Percentiles rank a stretch among this genome's conserved stretches.
Conservation (phyloP, 1,140 invertebrate genomes). For the Schlechtendalia chinensis region DNA sequence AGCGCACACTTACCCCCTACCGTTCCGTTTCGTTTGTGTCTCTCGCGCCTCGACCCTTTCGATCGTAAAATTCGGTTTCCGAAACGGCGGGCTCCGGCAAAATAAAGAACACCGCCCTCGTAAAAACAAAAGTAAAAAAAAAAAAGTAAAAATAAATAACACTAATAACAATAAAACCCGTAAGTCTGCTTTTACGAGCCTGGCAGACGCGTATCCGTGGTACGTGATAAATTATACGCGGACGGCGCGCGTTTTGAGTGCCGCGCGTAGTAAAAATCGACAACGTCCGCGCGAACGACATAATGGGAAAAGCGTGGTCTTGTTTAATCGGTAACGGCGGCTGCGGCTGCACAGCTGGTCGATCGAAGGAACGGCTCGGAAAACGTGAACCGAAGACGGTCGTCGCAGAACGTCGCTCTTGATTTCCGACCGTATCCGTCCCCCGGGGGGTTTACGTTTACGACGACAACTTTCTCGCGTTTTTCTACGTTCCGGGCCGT, state of each 20-base stretch:
- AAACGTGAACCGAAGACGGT: no score
- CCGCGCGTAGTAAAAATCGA: no score
- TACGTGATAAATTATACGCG: background rate
- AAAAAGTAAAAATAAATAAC: no score
- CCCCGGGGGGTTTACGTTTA: background rate
- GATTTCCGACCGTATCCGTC: background rate
- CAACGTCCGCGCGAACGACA: slow-evolving; percentile 7
- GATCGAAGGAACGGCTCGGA: slow-evolving; percentile 29
- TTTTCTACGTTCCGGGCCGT: no score
- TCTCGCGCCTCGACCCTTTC: slow-evolving; percentile 19
- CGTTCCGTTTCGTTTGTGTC: background rate
- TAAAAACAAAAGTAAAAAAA: slow-evolving; percentile 9
- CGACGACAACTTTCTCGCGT: no score
- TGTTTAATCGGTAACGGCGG: slow-evolving; percentile 28
- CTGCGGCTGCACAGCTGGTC: background rate
- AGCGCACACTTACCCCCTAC: background rate
- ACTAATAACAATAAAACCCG: no score
- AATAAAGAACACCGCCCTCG: background rate
- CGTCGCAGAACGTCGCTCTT: no score
- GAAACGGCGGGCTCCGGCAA: background rate
- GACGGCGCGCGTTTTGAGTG: slow-evolving; percentile 1
- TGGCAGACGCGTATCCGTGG: no score
- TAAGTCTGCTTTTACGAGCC: slow-evolving; percentile 15
- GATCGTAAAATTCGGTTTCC: slow-evolving; percentile 16
- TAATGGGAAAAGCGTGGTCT: slow-evolving; percentile 31